Base-by-base conservation (phyloP, 2,797 vertebrate species). In the Protonibea diacanthus region DNA sequence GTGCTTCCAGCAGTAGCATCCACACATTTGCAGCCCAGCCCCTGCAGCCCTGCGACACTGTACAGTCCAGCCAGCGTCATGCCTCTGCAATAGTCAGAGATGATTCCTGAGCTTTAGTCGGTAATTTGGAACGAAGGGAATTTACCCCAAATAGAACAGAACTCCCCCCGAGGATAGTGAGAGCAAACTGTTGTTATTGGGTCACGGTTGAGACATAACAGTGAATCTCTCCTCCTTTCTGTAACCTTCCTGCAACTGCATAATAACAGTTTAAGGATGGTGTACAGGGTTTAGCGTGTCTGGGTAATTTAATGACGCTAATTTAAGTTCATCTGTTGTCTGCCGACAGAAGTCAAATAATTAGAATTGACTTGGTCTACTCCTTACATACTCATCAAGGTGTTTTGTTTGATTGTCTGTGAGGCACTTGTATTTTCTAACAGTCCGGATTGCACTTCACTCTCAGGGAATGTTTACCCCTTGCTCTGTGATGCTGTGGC, bases 101-200 rank as follows among this genome's bases (percentile, higher is more conserved):
- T 49, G 70, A 87, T 90, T 90, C 74, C 83, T 56, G 71, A 87
- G 83, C 76, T 85, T 58, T 56, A 73, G 82, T 45, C 75, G 80
- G 83, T 91, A 90, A 93, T 92, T 89, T 89, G 78, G 85, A 89
- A 89, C 25, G 89, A 93, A 90, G 86, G 88, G 87, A 90, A 87
- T 91, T 91, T 91, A 90, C 89, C 89, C 88, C 89, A 94, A 94
- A 92, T 93, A 91, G 92, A 88, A 92, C 92, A 90, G 81, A 91
- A 88, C 69, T 81, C 76, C 86, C 88, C 89, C 85, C 0, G 65
- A 86, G 90, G 86, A 86, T 29, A 88, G 71, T 45, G 74, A 88
- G 83, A 77, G 82, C 83, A 88, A 90, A 90, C 88, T 85, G 83
- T 82, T 91, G 79, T 92, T 91, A 91, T 83, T 89, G 81, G 91